Evolutionary conservation across 2,888 invertebrate genomes (phyloP).

Genomic region (Taphrorychus bicolor): DNA sequence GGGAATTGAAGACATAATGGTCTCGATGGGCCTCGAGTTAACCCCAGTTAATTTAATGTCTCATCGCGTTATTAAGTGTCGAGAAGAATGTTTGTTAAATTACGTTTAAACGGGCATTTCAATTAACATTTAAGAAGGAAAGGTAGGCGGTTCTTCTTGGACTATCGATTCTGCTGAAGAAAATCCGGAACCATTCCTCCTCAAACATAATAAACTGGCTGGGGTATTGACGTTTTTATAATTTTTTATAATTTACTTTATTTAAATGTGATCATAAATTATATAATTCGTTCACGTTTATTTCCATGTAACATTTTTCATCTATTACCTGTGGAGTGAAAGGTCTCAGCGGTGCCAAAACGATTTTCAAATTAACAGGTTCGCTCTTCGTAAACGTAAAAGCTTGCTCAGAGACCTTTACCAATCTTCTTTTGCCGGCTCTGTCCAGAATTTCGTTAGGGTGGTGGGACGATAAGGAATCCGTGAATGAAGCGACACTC

Average conservation of each 20-base stretch:
- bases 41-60: neutral
- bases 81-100: too few relatives aligned
- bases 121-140: too few relatives aligned
- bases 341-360: neutral
- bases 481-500: slow-evolving; percentile 31
- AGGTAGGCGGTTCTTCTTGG: too few relatives aligned
- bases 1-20: neutral
- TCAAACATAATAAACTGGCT: too few relatives aligned
- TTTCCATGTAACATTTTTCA: too few relatives aligned
- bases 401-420: slow-evolving; percentile 54
- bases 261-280: too few relatives aligned
- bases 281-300: too few relatives aligned
- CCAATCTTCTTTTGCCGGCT: slow-evolving; percentile 18
- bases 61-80: neutral
- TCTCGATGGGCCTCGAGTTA: neutral
- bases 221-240: too few relatives aligned
- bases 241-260: too few relatives aligned
- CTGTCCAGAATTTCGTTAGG: slow-evolving; percentile 14
- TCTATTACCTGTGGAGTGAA: slow-evolving; percentile 11
- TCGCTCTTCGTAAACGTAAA: slow-evolving; percentile 50
- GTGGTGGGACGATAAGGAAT: slow-evolving; percentile 11
- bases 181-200: too few relatives aligned
- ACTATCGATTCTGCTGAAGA: too few relatives aligned
- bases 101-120: too few relatives aligned
- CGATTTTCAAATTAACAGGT: slow-evolving; percentile 56